Percentiles rank a stretch among this genome's conserved stretches.
These are phyloP conservation scores for Acestrorhynchus altus DNA, from an alignment of 2,797 vertebrate species.

Conservation along the genomic window DNA sequence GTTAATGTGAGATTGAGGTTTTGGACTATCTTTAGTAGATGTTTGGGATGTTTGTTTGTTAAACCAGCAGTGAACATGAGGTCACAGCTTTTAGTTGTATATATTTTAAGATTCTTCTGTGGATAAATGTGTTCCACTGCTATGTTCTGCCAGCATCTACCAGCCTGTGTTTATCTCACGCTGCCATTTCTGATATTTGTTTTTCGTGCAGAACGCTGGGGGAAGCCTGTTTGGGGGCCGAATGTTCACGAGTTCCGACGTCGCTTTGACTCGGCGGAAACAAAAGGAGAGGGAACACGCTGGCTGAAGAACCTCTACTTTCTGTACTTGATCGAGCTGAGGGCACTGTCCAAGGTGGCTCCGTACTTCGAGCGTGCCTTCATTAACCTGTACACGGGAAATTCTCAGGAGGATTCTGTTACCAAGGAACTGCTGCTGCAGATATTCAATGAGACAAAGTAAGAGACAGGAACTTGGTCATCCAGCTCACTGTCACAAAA, in stretches of 20 bases:
- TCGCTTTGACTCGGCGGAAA: conserved; percentile 88
- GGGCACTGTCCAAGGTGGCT: conserved; percentile 91
- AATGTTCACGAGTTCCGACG: conserved; percentile 89
- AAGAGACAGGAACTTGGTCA: conserved; percentile 56
- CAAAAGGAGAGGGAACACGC: conserved; percentile 92
- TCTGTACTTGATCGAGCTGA: conserved; percentile 93
- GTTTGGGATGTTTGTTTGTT: too few species aligned
- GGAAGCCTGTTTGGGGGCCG: conserved; percentile 87
- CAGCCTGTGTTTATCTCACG: too few species aligned
- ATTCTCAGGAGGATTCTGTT: conserved; percentile 80
- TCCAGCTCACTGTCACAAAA: not conserved
- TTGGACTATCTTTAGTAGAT: too few species aligned
- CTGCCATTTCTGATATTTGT: not conserved
- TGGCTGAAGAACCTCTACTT: conserved; percentile 96
- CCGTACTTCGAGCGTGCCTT: conserved; percentile 91
- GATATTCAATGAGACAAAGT: conserved; percentile 90
- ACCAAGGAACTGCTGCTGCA: conserved; percentile 90
- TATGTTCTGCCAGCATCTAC: not conserved
- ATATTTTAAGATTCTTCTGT: too few species aligned
- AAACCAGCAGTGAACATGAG: too few species aligned
- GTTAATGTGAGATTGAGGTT: too few species aligned
- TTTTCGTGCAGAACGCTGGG: conserved; percentile 84
- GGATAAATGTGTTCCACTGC: not conserved
- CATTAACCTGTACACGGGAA: conserved; percentile 92
- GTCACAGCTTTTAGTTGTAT: too few species aligned